Evolutionary conservation across 2,888 invertebrate genomes (phyloP), one percentile per base, ranked within the genome.

Genomic region (Orchesellides sinensis): DNA sequence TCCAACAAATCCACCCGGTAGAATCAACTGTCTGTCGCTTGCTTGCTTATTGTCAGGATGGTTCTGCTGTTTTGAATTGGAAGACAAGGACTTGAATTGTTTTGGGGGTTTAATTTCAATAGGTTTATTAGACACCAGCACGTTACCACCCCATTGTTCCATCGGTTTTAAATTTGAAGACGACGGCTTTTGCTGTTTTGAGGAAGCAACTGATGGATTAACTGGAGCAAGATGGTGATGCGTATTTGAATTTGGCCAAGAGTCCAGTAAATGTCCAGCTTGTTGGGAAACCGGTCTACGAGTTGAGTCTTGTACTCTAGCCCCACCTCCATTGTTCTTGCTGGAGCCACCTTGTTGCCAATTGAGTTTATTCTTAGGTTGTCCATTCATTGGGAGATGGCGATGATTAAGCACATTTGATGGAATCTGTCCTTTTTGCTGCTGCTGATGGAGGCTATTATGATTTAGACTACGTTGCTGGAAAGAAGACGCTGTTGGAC

Each of bases 231-330:
- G 66, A 61, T 86, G 87, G 61, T 88, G 88, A 72, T 88, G 88
- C n/a, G 87, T 85, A 63, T 87, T 88, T 14, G 86, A 78, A 77
- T 88, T 88, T 0, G 88, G 88, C 88, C 88, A 88, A 8, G 87
- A 87, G 47, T 88, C 88, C 14, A 86, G 84, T 59, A 88, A 82
- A 54, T 87, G 87, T 49, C 88, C 88, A 21, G 87, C 86, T 29
- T 86, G 85, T 73, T 87, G 87, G 10, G 87, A 85, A 21, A 88
- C 87, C 21, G 88, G 88, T 52, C 88, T 47, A 66, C 79, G 14
- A 1, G 85, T 84, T 8, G 83, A 40, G 12, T 72, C 80, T 19
- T 79, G 85, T 6, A 61, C 4, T 10, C 59, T 32, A 12, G 29
- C 47, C 4, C 45, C 19, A 8, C 66, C 12, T 32, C 66, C 65